Percentiles rank a stretch among this genome's conserved stretches.
Evolutionary conservation across 2,888 invertebrate genomes (phyloP).

Genomic region (Apotomis betuletana): DNA sequence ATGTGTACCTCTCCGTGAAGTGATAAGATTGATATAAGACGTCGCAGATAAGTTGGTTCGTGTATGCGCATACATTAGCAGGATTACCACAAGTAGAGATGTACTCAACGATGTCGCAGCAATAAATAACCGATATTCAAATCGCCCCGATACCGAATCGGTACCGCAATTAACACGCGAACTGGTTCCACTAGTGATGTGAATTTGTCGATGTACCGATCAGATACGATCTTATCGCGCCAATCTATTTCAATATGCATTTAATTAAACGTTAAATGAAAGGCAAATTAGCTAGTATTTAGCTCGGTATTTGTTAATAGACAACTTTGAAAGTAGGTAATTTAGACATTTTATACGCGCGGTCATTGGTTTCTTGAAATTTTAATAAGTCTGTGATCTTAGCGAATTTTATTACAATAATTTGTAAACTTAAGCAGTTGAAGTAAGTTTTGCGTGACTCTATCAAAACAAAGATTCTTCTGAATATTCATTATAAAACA

Average conservation of each 20-base stretch:
- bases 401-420: slow-evolving; percentile 4
- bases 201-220: slow-evolving; percentile 28
- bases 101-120: slow-evolving; percentile 69
- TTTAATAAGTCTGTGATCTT: slow-evolving; percentile 13
- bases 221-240: slow-evolving; percentile 24
- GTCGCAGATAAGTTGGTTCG: neutral
- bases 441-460: slow-evolving; percentile 11
- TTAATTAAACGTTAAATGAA: slow-evolving; percentile 13
- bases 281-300: slow-evolving; percentile 25
- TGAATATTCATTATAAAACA: slow-evolving; percentile 19
- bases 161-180: slow-evolving; percentile 81
- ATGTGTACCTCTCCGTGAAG: neutral
- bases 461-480: slow-evolving; percentile 1
- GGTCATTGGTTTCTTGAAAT: neutral
- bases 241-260: slow-evolving; percentile 7
- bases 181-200: slow-evolving; percentile 74
- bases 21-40: neutral
- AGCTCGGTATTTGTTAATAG: slow-evolving; percentile 11
- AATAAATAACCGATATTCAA: slow-evolving; percentile 82
- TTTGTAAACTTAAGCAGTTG: slow-evolving; percentile 14
- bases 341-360: slow-evolving; percentile 14
- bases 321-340: neutral
- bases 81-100: slow-evolving; percentile 69
- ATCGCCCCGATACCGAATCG: slow-evolving; percentile 80
- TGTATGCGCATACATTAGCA: slow-evolving; percentile 72